These are phyloP conservation scores for Eristalis arbustorum DNA, from an alignment of 2,888 invertebrate species.

Conservation along the genomic window DNA sequence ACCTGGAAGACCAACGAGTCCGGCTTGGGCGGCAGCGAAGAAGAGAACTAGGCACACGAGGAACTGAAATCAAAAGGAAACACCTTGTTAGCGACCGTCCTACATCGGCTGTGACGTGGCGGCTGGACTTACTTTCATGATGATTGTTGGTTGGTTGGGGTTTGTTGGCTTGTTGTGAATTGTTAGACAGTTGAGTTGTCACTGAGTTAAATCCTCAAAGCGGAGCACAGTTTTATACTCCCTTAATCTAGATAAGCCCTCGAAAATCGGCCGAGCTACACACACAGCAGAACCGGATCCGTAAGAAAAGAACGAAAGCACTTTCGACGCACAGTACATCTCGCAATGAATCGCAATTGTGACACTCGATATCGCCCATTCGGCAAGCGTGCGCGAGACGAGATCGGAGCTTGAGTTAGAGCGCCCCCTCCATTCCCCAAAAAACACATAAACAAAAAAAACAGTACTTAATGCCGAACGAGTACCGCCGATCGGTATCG, in stretches of 20 bases:
- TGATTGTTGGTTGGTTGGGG: constrained; percentile 8
- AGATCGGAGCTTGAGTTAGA: constrained; percentile 25
- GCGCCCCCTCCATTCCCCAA: not conserved
- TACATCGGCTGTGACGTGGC: not conserved
- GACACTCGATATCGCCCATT: constrained; percentile 25
- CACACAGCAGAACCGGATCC: constrained; percentile 34
- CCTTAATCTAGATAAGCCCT: not conserved
- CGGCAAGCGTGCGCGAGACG: constrained; percentile 16
- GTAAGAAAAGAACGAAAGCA: not conserved
- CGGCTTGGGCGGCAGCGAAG: constrained; percentile 54
- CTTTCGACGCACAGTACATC: not conserved
- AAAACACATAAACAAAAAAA: not conserved
- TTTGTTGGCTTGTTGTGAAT: constrained; percentile 23
- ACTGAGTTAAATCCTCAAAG: constrained; percentile 14
- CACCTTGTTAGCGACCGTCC: not conserved
- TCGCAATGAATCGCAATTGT: constrained; percentile 24
- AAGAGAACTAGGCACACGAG: constrained; percentile 49
- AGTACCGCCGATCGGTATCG: constrained; percentile 8
- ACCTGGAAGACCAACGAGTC: constrained; percentile 28
- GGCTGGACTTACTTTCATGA: constrained; percentile 35
- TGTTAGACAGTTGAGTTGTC: constrained; percentile 35
- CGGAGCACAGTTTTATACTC: constrained; percentile 26
- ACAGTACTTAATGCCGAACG: constrained; percentile 1
- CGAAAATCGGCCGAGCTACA: not conserved
- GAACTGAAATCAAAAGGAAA: constrained; percentile 31